Evolutionary conservation across 2,888 invertebrate genomes (phyloP), one percentile per base, ranked within the genome.

Genomic region (Stratiomys singularior): DNA sequence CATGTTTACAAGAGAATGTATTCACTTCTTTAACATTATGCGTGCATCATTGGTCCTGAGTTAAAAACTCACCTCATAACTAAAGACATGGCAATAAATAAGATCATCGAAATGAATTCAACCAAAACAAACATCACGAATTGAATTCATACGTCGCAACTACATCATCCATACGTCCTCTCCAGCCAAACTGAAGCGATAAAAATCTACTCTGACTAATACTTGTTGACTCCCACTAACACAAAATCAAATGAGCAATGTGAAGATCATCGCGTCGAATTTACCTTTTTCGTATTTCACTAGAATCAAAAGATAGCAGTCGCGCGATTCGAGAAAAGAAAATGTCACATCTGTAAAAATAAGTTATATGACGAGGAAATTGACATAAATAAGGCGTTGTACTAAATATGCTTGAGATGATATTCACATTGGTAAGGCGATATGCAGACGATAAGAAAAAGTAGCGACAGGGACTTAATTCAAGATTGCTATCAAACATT

Each of bases 301-400:
- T 18, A 52, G 52, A 18, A 18, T 15, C 15, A 18, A 52, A 52
- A 18, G 18, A 18, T 18, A 52, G 52, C 52, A 5, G 52, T 52
- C 52, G 52, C 52, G 52, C 4, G 18, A 52, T 52, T 18, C 15
- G 15, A 52, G 30, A 66, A 9, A 18, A 66, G 30, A 37, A 66
- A 66, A 66, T 66, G 52, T 52, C 52, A 27, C 52, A 27, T 28
- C 56, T n/a, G 5, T 28, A 28, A 52, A 56, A 72, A 52, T 56
- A 72, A 52, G 52, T 52, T 72, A 52, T 72, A 72, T 56, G 71
- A 72, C 56, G 52, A 27, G 71, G 52, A 47, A 72, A 72, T 72
- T 72, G 71, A 72, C 46, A 72, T 72, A 44, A 72, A 69, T 69
- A 69, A 69, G 52, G 52, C 69, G 69, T 69, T 52, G 69, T 47